Evolutionary conservation across 2,797 vertebrate genomes (phyloP).

Genomic region (Microctenopoma steveboyesi): DNA sequence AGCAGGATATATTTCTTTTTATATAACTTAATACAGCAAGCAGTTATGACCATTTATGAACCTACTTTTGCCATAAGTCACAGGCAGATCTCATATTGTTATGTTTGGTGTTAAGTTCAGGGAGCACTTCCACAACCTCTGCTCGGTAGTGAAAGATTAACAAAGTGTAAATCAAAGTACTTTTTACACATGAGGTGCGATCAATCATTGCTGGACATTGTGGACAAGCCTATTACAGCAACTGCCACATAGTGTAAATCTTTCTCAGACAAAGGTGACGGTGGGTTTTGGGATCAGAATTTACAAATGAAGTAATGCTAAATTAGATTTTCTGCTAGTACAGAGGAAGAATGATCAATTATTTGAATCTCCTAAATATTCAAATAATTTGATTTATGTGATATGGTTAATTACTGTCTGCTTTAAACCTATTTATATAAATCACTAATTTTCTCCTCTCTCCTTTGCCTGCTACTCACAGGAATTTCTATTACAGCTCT

Average conservation of each 20-base stretch:
- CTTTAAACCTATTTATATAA: constrained; percentile 13
- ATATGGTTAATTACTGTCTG: neutral
- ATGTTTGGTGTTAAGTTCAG: constrained; percentile 4
- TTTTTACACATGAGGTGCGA: constrained; percentile 64
- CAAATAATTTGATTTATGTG: neutral
- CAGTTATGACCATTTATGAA: constrained; percentile 40
- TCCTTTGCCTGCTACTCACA: constrained; percentile 28
- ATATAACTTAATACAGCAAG: constrained; percentile 33
- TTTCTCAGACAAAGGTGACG: constrained; percentile 24
- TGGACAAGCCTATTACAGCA: constrained; percentile 65
- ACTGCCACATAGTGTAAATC: constrained; percentile 67
- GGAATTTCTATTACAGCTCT: constrained; percentile 48
- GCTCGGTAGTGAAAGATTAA: constrained; percentile 60
- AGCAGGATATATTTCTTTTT: constrained; percentile 46
- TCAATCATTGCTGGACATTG: constrained; percentile 66
- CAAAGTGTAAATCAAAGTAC: constrained; percentile 71
- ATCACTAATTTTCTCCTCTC: constrained; percentile 11
- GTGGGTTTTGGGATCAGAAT: constrained; percentile 40
- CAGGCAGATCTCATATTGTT: constrained; percentile 22
- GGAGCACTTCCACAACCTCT: constrained; percentile 9
- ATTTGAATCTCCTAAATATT: constrained; percentile 7
- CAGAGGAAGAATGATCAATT: neutral
- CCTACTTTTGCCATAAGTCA: constrained; percentile 36
- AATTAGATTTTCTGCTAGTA: constrained; percentile 16
- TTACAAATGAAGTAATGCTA: constrained; percentile 26